A percentile compares a stretch with the other conserved stretches of the same genome.
These are phyloP conservation scores for Meles meles DNA, from an alignment of 2,113 vertebrate genomes.

Conservation along the genomic window DNA sequence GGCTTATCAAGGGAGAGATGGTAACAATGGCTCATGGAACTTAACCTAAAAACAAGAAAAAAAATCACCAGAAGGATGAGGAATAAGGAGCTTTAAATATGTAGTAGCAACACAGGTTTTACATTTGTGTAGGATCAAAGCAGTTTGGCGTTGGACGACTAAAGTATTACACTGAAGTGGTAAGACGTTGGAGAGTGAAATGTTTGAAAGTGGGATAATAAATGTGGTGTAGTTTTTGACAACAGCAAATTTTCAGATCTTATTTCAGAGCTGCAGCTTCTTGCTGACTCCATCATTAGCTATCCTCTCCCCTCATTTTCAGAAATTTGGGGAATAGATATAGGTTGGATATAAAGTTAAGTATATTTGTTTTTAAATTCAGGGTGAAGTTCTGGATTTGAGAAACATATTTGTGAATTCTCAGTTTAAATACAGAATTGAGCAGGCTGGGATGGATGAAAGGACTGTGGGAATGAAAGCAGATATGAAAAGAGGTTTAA, in stretches of 20 bases:
- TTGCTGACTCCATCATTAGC: background rate
- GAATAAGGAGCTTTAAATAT: background rate
- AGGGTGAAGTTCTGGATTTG: background rate
- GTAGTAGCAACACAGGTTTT: background rate
- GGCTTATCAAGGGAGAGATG: background rate
- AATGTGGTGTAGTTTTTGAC: background rate
- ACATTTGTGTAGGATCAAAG: background rate
- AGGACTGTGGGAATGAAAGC: background rate
- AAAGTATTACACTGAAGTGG: background rate
- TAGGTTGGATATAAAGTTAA: background rate
- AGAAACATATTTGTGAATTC: background rate
- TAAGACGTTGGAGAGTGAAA: background rate
- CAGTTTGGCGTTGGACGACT: background rate
- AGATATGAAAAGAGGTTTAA: background rate
- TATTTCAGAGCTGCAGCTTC: background rate
- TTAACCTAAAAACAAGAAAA: background rate
- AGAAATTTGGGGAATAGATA: background rate
- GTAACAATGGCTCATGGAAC: background rate
- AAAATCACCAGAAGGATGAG: background rate
- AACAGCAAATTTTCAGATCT: background rate
- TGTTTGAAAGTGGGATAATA: background rate
- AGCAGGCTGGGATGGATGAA: background rate
- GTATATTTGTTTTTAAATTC: background rate
- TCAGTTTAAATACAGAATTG: background rate
- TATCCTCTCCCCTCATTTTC: background rate